A percentile compares a stretch with the other conserved stretches of the same genome.
These are phyloP conservation scores for Neoaliturus tenellus DNA, from an alignment of 2,888 invertebrate species.

Conservation along the genomic window DNA sequence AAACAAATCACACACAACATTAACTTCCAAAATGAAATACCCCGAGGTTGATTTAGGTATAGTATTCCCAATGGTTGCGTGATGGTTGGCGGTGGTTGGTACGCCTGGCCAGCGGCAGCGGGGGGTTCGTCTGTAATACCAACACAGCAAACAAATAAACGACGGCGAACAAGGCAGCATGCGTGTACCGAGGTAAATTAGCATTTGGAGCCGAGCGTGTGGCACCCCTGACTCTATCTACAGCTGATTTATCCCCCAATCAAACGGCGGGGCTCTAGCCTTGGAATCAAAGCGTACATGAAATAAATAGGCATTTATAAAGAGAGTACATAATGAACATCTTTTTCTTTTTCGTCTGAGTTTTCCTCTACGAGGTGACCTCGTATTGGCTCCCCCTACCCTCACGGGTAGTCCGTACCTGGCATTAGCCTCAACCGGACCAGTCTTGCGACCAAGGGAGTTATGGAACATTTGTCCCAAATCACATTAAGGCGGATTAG, in stretches of 20 bases:
- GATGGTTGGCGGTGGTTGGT: not conserved
- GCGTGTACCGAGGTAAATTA: slow-evolving; percentile 48
- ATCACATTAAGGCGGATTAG: no score
- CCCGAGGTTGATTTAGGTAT: no score
- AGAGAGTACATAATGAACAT: slow-evolving; percentile 51
- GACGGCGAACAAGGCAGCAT: slow-evolving; percentile 41
- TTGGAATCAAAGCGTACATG: slow-evolving; percentile 52
- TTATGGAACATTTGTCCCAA: no score
- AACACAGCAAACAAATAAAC: slow-evolving; percentile 38
- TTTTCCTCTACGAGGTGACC: no score
- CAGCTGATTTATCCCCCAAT: slow-evolving; percentile 48
- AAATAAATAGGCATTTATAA: slow-evolving; percentile 53
- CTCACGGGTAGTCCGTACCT: no score
- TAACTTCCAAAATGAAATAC: no score
- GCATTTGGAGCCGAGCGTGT: slow-evolving; percentile 50
- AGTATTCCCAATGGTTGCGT: not conserved
- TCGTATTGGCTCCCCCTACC: no score
- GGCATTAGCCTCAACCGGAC: no score
- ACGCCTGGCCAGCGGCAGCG: not conserved
- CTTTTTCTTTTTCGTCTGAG: no score
- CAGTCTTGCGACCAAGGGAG: no score
- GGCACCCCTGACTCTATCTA: slow-evolving; percentile 33
- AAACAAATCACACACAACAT: no score
- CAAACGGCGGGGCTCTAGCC: slow-evolving; percentile 29
- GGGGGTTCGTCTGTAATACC: slow-evolving; percentile 32